Percentiles rank a stretch among this genome's conserved stretches.
Conservation (phyloP, 2,113 vertebrate genomes). For the Setophaga kirtlandii region DNA sequence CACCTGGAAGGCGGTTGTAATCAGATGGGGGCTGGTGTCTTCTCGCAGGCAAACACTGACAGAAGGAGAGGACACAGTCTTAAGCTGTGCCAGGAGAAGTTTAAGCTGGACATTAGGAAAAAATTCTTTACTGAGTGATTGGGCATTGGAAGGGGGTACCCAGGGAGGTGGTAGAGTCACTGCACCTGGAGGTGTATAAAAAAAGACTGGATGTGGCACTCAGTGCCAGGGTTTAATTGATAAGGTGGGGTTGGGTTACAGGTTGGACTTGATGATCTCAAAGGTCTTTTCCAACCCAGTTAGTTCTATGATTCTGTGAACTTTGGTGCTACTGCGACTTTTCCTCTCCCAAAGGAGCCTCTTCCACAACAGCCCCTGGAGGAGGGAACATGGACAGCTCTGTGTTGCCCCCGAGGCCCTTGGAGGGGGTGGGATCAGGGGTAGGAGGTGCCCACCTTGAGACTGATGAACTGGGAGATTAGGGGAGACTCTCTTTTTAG, state of each 20-base stretch:
- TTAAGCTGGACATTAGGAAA: no score
- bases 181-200: no score
- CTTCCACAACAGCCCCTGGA: not conserved
- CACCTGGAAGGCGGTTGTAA: not conserved
- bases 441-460: no score
- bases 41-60: not conserved
- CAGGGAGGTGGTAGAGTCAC: no score
- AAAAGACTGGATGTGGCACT: no score
- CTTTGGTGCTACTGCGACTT: not conserved
- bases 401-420: not conserved
- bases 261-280: not conserved
- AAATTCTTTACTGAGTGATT: no score
- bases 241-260: no score
- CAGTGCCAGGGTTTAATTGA: no score
- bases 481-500: not conserved
- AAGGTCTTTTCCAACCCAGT: not conserved
- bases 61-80: not conserved
- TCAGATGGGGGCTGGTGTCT: not conserved
- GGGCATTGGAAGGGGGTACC: no score
- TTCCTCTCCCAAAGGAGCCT: not conserved
- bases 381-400: not conserved
- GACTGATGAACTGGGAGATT: not conserved
- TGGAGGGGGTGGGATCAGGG: not conserved
- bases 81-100: no score
- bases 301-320: not conserved